These are phyloP conservation scores for Aphis gossypii DNA, from an alignment of 1,140 invertebrate species.

Conservation along the genomic window DNA sequence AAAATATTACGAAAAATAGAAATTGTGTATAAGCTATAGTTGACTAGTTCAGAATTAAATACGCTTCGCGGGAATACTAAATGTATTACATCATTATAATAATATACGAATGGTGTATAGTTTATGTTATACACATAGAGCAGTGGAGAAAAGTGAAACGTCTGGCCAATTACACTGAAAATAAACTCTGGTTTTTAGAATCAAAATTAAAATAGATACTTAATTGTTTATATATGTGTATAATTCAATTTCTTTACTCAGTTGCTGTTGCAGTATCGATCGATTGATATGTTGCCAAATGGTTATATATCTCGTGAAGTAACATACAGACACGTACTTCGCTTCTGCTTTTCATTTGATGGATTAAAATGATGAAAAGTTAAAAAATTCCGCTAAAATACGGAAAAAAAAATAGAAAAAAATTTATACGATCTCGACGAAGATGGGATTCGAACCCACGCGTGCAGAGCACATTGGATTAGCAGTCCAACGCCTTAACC, in stretches of 20 bases:
- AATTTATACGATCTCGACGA: conserved; percentile 68
- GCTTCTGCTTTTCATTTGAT: conserved; percentile 13
- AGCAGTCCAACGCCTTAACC: conserved; percentile 90
- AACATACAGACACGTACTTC: background rate
- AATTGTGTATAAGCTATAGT: background rate
- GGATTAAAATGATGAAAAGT: background rate
- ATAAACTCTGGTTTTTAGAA: conserved; percentile 34
- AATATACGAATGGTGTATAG: background rate
- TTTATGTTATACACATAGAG: conserved; percentile 18
- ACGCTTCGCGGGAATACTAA: background rate
- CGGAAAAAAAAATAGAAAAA: background rate
- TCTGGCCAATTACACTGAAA: conserved; percentile 38
- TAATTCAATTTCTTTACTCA: background rate
- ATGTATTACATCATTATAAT: background rate
- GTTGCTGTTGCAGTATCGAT: background rate
- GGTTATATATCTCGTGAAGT: background rate
- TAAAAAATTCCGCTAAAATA: background rate
- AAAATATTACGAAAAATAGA: background rate
- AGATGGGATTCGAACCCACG: conserved; percentile 90
- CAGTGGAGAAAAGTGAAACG: background rate
- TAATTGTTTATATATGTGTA: background rate
- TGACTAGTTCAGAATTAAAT: background rate
- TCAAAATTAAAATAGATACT: conserved; percentile 33
- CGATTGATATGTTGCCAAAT: conserved; percentile 41
- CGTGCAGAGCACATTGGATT: conserved; percentile 79